Conservation (phyloP, 2,888 invertebrate genomes). For the Rotaria sp. region DNA sequence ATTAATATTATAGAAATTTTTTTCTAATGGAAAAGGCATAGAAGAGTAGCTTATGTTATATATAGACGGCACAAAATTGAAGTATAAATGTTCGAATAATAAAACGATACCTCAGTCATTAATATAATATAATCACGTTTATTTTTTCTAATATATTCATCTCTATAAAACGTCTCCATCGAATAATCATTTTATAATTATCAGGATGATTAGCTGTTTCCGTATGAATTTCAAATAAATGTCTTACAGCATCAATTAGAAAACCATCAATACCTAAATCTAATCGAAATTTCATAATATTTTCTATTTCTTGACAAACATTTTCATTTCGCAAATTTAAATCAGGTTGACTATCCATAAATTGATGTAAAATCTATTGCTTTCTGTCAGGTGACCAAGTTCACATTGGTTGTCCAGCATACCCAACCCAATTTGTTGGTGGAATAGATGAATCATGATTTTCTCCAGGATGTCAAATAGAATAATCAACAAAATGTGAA, state of each 20-base stretch:
- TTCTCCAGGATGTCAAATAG: constrained; percentile 66
- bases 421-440: neutral
- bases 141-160: constrained; percentile 42
- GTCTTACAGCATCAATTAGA: constrained; percentile 72
- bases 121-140: neutral
- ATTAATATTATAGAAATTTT: no score
- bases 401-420: constrained; percentile 47
- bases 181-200: constrained; percentile 61
- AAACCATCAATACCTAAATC: constrained; percentile 78
- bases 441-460: neutral
- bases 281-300: constrained; percentile 66
- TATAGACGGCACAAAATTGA: no score
- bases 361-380: constrained; percentile 48
- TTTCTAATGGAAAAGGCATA: no score
- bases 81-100: no score
- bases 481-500: constrained; percentile 64
- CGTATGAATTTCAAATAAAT: constrained; percentile 57
- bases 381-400: constrained; percentile 44
- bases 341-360: constrained; percentile 47
- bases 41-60: no score
- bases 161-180: constrained; percentile 64
- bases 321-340: constrained; percentile 48
- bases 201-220: constrained; percentile 52
- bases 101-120: constrained; percentile 31
- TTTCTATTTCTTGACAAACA: constrained; percentile 52